Evolutionary conservation across 2,797 vertebrate species (phyloP).

Genomic region (Pelochelys cantorii): DNA sequence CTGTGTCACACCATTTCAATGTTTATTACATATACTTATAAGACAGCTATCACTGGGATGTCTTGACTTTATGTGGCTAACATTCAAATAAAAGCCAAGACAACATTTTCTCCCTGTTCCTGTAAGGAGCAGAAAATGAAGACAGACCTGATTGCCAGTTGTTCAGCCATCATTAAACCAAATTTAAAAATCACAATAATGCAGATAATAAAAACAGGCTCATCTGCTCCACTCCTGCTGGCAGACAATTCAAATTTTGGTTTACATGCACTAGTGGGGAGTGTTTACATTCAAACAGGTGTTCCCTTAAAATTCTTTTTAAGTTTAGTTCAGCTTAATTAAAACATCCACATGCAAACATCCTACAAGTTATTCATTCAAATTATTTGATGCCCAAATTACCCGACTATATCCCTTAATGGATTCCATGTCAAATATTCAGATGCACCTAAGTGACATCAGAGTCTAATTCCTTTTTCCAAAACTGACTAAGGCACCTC

Average conservation of each 20-base stretch:
- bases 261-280: not conserved
- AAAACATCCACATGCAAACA: not conserved
- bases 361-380: not conserved
- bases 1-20: not conserved
- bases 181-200: not conserved
- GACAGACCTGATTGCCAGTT: no score
- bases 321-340: not conserved
- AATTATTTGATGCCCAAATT: not conserved
- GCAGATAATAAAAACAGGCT: not conserved
- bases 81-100: no score
- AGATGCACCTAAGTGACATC: not conserved
- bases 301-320: not conserved
- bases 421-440: not conserved
- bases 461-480: not conserved
- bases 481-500: no score
- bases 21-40: no score
- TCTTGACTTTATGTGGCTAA: no score
- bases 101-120: no score
- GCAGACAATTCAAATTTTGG: not conserved
- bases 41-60: no score
- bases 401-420: not conserved
- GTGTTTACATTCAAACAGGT: not conserved
- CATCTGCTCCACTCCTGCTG: not conserved
- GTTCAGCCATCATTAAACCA: no score
- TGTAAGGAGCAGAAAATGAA: no score